Base-by-base conservation (phyloP, 2,797 vertebrate genomes). In the Potorous gilbertii region DNA sequence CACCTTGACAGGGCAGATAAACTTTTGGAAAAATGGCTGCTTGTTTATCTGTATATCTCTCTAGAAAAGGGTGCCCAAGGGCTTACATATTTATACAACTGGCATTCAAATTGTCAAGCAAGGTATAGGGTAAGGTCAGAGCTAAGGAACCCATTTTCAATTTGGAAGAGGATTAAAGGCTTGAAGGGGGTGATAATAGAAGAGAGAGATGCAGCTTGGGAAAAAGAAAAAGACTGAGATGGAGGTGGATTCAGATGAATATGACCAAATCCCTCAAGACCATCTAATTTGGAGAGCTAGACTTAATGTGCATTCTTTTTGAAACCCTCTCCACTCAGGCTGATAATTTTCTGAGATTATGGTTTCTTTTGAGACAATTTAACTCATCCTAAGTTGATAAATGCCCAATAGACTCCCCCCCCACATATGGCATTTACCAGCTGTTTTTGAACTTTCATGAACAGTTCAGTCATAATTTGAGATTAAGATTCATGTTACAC, bases 1-100 rank as follows among this genome's bases (percentile, higher is more conserved):
- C 97, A 93, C 96, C 96, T 94, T 96, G 95, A 96, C 95, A 95
- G 96, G 74, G 66, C 56, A 31, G 95, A 96, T 81, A 81, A 95
- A 92, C 57, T 90, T 97, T 55, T 93, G 93, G 29, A 96, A 95
- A 96, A 95, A 34, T 92, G 90, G 90, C 87, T 50, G 46, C 56
- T 56, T 16, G 89, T 97, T 96, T 93, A 95, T 95, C 97, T 95
- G 90, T 54, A 0, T 5, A 1, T 94, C 89, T 97, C 87, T 94
- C 57, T 54, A 54, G 96, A 95, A 96, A 92, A 66, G 94, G 96
- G 95, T 92, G 0, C 59, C 34, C 18, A 87, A 93, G 95, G 29
- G 93, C 94, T 94, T 94, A 92, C 0, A 1, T 14, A 13, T 55
- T 55, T 14, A 31, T 5, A 21, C 0, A 2, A 66, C 40, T 4